Percentiles rank a stretch among this genome's conserved stretches.
These are phyloP conservation scores for Pseudois nayaur DNA, from an alignment of 2,113 vertebrate species.

Conservation along the genomic window DNA sequence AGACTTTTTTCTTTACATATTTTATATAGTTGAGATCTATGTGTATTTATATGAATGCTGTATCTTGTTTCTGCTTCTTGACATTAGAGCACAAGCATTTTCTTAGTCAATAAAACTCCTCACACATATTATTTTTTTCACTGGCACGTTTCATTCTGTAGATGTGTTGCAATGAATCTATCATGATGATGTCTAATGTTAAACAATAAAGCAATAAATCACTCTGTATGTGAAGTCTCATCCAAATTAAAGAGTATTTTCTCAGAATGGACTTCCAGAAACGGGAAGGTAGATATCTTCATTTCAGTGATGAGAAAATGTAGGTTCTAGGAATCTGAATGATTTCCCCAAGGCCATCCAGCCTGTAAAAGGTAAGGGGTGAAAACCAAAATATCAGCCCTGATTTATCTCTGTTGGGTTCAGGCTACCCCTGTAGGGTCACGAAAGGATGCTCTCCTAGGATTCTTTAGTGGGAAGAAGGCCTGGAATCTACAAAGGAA, in stretches of 20 bases:
- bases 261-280: not conserved
- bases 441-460: not conserved
- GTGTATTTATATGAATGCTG: not conserved
- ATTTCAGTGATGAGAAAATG: not conserved
- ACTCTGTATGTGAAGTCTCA: not conserved
- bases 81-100: not conserved
- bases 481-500: not conserved
- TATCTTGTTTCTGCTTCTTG: not conserved
- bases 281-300: not conserved
- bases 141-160: not conserved
- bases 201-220: slow-evolving; percentile 19
- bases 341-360: not conserved
- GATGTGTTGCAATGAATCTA: not conserved
- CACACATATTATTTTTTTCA: not conserved
- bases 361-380: not conserved
- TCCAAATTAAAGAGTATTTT: not conserved
- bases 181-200: slow-evolving; percentile 10
- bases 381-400: not conserved
- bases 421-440: not conserved
- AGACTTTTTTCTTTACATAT: not conserved
- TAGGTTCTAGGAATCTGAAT: not conserved
- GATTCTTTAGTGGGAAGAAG: not conserved
- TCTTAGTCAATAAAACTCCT: slow-evolving; percentile 8
- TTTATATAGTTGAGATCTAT: not conserved
- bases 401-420: not conserved